Percentiles rank a stretch among this genome's conserved stretches.
These are phyloP conservation scores for Nemotelus pantherinus DNA, from an alignment of 2,888 invertebrate genomes.

Conservation along the genomic window DNA sequence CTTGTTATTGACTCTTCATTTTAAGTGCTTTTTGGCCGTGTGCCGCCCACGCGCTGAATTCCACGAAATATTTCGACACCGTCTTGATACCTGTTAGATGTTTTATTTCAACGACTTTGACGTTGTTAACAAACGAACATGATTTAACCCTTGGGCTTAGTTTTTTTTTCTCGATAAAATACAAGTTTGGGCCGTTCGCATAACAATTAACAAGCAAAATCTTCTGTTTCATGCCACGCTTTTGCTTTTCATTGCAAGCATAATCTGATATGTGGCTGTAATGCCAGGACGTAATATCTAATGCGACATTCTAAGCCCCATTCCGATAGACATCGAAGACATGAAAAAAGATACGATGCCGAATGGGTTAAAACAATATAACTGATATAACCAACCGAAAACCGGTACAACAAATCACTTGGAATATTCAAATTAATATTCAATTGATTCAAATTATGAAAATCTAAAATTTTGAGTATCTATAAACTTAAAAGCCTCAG, in stretches of 20 bases:
- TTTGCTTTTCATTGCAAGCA: too few relatives aligned
- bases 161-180: too few relatives aligned
- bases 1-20: conserved; percentile 28
- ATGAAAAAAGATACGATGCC: not conserved
- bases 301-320: too few relatives aligned
- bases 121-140: not conserved
- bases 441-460: conserved; percentile 19
- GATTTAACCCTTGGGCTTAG: not conserved
- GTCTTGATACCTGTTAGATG: not conserved
- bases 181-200: too few relatives aligned
- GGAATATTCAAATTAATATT: too few relatives aligned
- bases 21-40: conserved; percentile 37
- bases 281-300: too few relatives aligned
- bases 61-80: conserved; percentile 40
- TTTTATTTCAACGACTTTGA: not conserved
- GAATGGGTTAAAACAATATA: too few relatives aligned
- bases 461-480: conserved; percentile 7
- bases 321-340: not conserved
- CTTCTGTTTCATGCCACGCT: too few relatives aligned
- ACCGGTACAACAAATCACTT: not conserved
- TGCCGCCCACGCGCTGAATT: conserved; percentile 43
- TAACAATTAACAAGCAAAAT: too few relatives aligned
- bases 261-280: too few relatives aligned
- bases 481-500: not conserved
- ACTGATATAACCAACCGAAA: too few relatives aligned